Evolutionary conservation across 2,888 invertebrate genomes (phyloP).

Genomic region (Parochlus steinenii): DNA sequence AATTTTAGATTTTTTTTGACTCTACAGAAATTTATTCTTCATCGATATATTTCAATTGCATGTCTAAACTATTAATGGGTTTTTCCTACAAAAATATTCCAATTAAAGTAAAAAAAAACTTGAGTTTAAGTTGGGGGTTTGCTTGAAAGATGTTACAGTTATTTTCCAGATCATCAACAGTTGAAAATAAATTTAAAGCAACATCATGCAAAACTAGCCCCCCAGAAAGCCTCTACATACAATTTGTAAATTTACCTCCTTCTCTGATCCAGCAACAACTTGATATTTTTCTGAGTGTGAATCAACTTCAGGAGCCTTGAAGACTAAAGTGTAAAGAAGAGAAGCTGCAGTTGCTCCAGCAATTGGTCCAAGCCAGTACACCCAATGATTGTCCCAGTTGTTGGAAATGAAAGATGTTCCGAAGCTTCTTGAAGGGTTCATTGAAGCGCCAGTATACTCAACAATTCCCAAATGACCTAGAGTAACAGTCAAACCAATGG

Average conservation of each 20-base stretch:
- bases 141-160: no score
- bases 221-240: no score
- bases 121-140: no score
- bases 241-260: slow-evolving; percentile 38
- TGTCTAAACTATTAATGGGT: no score
- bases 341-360: slow-evolving; percentile 64
- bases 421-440: slow-evolving; percentile 84
- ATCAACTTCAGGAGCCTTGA: slow-evolving; percentile 32
- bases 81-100: no score
- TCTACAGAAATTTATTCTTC: no score
- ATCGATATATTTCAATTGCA: no score
- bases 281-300: slow-evolving; percentile 25
- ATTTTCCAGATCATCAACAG: no score
- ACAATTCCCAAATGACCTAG: slow-evolving; percentile 73
- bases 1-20: no score
- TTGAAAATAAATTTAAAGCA: no score
- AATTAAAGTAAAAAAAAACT: no score
- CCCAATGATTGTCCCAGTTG: slow-evolving; percentile 68
- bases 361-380: slow-evolving; percentile 83
- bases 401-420: slow-evolving; percentile 70
- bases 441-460: slow-evolving; percentile 71
- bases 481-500: slow-evolving; percentile 75
- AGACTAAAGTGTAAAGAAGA: slow-evolving; percentile 53
- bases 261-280: slow-evolving; percentile 36
- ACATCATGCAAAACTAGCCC: no score